A percentile compares a stretch with the other conserved stretches of the same genome.
Evolutionary conservation across 2,797 vertebrate genomes (phyloP).

Genomic region (Danio choprae): DNA sequence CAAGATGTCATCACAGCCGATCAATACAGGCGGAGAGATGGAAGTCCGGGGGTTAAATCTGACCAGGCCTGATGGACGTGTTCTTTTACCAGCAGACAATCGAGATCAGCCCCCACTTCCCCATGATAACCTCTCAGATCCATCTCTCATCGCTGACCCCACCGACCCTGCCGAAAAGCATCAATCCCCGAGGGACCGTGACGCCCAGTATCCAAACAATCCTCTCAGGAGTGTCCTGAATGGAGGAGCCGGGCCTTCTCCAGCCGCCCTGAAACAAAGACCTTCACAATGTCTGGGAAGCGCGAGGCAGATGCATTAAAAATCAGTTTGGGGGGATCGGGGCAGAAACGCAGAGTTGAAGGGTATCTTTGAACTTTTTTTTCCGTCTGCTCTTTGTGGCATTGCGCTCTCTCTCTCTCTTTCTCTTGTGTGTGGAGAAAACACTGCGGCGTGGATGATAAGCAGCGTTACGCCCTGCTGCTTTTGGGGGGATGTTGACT

Average conservation of each 20-base stretch:
- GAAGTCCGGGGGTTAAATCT: slow-evolving; percentile 42
- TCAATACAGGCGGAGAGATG: slow-evolving; percentile 50
- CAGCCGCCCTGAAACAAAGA: slow-evolving; percentile 49
- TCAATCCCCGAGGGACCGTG: slow-evolving; percentile 47
- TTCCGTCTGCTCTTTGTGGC: slow-evolving; percentile 34
- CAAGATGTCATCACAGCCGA: slow-evolving; percentile 73
- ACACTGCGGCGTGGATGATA: slow-evolving; percentile 52
- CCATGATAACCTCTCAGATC: slow-evolving; percentile 54
- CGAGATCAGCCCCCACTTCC: slow-evolving; percentile 45
- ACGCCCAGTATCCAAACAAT: slow-evolving; percentile 49
- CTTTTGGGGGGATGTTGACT: slow-evolving; percentile 48
- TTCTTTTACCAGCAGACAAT: slow-evolving; percentile 61
- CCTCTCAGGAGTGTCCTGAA: slow-evolving; percentile 46
- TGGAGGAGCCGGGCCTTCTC: slow-evolving; percentile 32
- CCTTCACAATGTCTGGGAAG: slow-evolving; percentile 43
- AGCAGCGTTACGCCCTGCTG: slow-evolving; percentile 51
- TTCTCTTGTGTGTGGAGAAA: slow-evolving; percentile 24
- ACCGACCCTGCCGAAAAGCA: slow-evolving; percentile 15
- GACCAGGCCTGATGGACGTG: slow-evolving; percentile 53
- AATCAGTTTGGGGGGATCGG: slow-evolving; percentile 50
- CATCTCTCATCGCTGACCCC: slow-evolving; percentile 43
- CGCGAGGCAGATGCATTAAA: slow-evolving; percentile 46
- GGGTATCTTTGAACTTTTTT: slow-evolving; percentile 52
- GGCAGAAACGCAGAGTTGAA: slow-evolving; percentile 43
- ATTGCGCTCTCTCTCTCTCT: slow-evolving; percentile 25